Evolutionary conservation across 1,140 invertebrate genomes (phyloP).

Genomic region (Drosophila nebulosa): DNA sequence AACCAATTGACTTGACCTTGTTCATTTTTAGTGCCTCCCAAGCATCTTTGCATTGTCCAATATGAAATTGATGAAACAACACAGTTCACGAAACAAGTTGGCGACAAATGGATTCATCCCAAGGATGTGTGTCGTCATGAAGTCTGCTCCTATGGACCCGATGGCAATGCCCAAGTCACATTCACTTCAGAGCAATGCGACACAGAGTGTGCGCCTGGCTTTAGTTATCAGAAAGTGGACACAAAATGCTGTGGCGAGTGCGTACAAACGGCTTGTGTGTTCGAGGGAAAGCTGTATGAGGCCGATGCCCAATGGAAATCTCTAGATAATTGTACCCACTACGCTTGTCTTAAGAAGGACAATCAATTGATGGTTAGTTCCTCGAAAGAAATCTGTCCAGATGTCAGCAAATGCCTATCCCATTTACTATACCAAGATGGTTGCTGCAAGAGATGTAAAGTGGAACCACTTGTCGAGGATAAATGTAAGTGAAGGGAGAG

Average conservation of each 20-base stretch:
- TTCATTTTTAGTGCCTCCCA: slow-evolving; percentile 83
- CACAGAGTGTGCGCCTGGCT: slow-evolving; percentile 83
- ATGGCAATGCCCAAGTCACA: slow-evolving; percentile 82
- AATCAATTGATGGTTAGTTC: slow-evolving; percentile 82
- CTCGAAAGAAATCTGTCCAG: slow-evolving; percentile 83
- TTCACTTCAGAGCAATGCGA: slow-evolving; percentile 83
- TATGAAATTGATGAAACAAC: slow-evolving; percentile 81
- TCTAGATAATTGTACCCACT: slow-evolving; percentile 85
- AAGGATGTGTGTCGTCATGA: slow-evolving; percentile 84
- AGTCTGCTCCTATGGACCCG: slow-evolving; percentile 82
- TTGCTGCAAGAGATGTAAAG: slow-evolving; percentile 86
- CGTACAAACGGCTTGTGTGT: slow-evolving; percentile 84
- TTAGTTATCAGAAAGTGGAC: slow-evolving; percentile 81
- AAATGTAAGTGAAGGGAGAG: slow-evolving; percentile 59
- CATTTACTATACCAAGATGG: slow-evolving; percentile 82
- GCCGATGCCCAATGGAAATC: slow-evolving; percentile 84
- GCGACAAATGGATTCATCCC: slow-evolving; percentile 80
- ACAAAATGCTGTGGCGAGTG: slow-evolving; percentile 88
- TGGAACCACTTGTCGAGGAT: slow-evolving; percentile 75
- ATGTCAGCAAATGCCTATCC: slow-evolving; percentile 83
- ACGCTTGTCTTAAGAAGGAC: slow-evolving; percentile 56
- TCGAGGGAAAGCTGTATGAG: slow-evolving; percentile 83
- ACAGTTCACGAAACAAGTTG: slow-evolving; percentile 82
- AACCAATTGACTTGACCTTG: background rate
- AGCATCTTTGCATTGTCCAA: slow-evolving; percentile 86